A percentile compares a stretch with the other conserved stretches of the same genome.
Conservation (phyloP, 2,888 invertebrate species). For the Fragum fragum region DNA sequence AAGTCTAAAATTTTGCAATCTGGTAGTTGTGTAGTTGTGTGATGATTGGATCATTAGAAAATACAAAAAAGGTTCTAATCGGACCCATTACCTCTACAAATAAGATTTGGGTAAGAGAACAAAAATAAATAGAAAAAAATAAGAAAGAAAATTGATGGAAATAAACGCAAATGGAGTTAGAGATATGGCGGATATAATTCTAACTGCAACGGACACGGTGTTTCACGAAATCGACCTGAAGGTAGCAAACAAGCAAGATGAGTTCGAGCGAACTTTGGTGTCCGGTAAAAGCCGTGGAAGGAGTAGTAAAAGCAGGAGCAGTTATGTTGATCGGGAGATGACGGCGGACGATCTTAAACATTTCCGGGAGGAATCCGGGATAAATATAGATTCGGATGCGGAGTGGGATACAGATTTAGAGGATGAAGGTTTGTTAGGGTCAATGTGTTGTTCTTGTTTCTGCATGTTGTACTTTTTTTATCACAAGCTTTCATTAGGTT, state of each 20-base stretch:
- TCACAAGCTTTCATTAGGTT: too few relatives aligned
- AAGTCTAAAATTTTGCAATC: too few relatives aligned
- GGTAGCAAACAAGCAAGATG: background rate
- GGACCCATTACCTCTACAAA: too few relatives aligned
- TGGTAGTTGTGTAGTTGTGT: too few relatives aligned
- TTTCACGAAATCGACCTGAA: conserved; percentile 52
- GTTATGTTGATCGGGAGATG: background rate
- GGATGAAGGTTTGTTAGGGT: conserved; percentile 66
- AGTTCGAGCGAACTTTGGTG: background rate
- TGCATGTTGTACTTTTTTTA: too few relatives aligned
- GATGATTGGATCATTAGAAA: too few relatives aligned
- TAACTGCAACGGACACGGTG: conserved; percentile 35
- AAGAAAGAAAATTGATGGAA: too few relatives aligned
- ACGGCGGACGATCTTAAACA: conserved; percentile 3
- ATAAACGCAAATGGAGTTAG: background rate
- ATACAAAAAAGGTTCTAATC: too few relatives aligned
- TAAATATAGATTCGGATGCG: conserved; percentile 49
- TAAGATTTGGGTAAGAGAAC: too few relatives aligned
- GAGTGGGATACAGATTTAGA: conserved; percentile 73
- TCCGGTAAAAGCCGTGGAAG: background rate
- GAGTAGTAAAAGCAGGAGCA: background rate
- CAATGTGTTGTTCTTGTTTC: too few relatives aligned
- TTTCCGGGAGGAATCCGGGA: background rate
- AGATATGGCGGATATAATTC: background rate
- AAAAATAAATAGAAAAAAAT: too few relatives aligned